Conservation (phyloP, 1,140 invertebrate species). For the Drepana arcuata region DNA sequence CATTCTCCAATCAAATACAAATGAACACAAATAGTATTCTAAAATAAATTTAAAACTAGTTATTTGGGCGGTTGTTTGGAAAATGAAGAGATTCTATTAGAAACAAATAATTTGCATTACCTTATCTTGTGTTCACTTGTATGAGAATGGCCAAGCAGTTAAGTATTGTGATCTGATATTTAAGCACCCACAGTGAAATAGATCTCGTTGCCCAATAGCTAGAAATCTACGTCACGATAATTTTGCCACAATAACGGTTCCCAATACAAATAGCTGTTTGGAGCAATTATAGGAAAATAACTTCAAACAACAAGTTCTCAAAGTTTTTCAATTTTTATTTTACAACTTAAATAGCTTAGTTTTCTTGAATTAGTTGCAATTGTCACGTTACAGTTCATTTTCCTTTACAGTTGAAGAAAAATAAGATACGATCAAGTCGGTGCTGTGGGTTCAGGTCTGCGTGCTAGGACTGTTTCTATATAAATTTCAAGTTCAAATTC, state of each 20-base stretch:
- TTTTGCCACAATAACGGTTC: too few relatives aligned
- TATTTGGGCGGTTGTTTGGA: conserved; percentile 9
- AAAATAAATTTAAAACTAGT: conserved; percentile 3
- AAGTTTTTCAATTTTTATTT: conserved; percentile 41
- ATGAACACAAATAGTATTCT: conserved; percentile 37
- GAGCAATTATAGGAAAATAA: conserved; percentile 10
- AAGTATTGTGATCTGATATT: too few relatives aligned
- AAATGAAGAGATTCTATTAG: conserved; percentile 40
- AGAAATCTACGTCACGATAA: too few relatives aligned
- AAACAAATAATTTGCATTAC: conserved; percentile 15
- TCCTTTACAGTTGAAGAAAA: conserved; percentile 1
- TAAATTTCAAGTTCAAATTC: background rate
- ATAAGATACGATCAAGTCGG: conserved; percentile 29
- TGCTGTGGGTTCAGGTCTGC: conserved; percentile 26
- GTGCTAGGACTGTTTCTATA: conserved; percentile 35
- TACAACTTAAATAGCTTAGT: too few relatives aligned
- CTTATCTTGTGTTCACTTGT: conserved; percentile 33
- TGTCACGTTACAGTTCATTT: conserved; percentile 4
- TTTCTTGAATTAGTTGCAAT: conserved; percentile 10
- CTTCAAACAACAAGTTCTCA: conserved; percentile 6
- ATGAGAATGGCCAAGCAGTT: conserved; percentile 7
- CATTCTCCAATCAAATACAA: conserved; percentile 45
- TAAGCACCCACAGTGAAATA: too few relatives aligned
- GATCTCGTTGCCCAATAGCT: too few relatives aligned
- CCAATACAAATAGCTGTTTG: too few relatives aligned